These are phyloP conservation scores for Lemur catta DNA, from an alignment of 2,797 vertebrate species.

Conservation along the genomic window DNA sequence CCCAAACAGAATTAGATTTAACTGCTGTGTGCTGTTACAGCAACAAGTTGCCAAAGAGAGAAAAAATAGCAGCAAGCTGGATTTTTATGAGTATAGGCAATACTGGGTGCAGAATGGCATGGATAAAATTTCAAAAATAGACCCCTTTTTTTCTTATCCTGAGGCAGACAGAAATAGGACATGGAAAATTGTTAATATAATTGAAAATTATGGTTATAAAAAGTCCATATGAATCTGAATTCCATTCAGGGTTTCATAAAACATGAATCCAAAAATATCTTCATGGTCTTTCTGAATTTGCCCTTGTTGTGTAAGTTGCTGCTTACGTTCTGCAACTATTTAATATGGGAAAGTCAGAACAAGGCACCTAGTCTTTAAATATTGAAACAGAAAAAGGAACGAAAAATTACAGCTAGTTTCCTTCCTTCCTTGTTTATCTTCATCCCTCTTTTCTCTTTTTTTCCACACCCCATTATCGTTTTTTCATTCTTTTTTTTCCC, in stretches of 20 bases:
- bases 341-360: background rate
- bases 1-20: conserved; percentile 45
- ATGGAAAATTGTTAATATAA: conserved; percentile 48
- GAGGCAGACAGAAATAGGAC: background rate
- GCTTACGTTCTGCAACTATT: background rate
- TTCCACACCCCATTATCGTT: background rate
- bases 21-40: conserved; percentile 4
- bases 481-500: background rate
- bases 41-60: background rate
- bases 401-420: background rate
- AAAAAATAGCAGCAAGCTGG: background rate
- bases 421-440: background rate
- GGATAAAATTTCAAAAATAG: conserved; percentile 42
- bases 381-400: conserved; percentile 23
- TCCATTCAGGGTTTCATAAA: conserved; percentile 23
- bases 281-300: conserved; percentile 39
- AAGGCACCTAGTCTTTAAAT: conserved; percentile 27
- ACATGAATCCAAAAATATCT: conserved; percentile 41
- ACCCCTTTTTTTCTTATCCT: conserved; percentile 6
- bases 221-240: conserved; percentile 48
- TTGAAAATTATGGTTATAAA: conserved; percentile 48
- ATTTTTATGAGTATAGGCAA: conserved; percentile 3
- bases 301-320: background rate
- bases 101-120: background rate
- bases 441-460: background rate